Conservation (phyloP, 2,797 vertebrate genomes). For the Lacerta bilineata region DNA sequence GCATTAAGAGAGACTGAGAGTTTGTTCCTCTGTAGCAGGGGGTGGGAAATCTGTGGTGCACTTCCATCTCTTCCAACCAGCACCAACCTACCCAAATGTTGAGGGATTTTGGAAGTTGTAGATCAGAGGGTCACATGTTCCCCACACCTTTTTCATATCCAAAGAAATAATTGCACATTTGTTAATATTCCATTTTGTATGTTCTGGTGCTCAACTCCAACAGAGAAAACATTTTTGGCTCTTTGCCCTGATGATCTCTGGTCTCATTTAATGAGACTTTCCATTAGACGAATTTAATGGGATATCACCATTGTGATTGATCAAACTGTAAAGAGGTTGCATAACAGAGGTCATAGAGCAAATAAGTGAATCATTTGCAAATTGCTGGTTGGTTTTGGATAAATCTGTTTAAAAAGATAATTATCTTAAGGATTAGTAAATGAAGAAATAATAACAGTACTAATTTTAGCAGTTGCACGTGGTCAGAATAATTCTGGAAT, state of each 20-base stretch:
- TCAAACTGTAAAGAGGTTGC: background rate
- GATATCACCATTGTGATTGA: background rate
- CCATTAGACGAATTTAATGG: background rate
- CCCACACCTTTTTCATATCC: too few species aligned
- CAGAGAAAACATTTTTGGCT: too few species aligned
- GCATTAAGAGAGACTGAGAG: background rate
- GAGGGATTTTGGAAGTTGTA: too few species aligned
- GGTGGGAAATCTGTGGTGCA: too few species aligned
- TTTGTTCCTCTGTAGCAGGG: background rate
- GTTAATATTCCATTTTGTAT: background rate
- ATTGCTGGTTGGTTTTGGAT: background rate
- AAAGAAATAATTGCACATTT: background rate
- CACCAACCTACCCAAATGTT: too few species aligned
- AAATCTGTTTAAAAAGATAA: background rate
- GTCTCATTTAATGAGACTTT: background rate
- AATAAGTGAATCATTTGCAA: constrained; percentile 15
- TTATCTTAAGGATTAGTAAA: background rate
- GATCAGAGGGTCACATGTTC: too few species aligned
- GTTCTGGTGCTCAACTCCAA: background rate
- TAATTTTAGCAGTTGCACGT: background rate
- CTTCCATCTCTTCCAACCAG: too few species aligned
- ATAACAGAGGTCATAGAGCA: background rate
- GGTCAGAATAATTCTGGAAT: background rate
- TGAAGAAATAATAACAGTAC: background rate
- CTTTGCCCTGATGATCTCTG: background rate